These are phyloP conservation scores for Gymnodraco acuticeps DNA, from an alignment of 2,797 vertebrate genomes.

Conservation along the genomic window DNA sequence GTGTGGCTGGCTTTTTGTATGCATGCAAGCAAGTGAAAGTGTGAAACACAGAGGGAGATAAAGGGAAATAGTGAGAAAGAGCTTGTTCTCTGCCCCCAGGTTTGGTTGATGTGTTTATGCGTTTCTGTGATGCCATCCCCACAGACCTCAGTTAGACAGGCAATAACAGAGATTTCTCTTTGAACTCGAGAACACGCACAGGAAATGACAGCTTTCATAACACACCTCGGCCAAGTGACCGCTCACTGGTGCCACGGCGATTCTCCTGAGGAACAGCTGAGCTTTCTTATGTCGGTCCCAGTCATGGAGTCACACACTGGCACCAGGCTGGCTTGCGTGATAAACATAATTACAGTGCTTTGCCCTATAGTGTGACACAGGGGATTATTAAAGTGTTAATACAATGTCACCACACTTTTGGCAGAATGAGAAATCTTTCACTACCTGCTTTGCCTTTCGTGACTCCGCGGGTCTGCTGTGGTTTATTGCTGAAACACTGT, in stretches of 20 bases:
- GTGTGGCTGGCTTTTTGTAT: constrained; percentile 49
- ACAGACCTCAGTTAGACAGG: constrained; percentile 64
- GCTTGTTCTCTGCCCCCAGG: constrained; percentile 53
- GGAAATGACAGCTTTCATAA: constrained; percentile 73
- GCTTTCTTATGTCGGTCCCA: constrained; percentile 69
- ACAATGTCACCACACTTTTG: constrained; percentile 66
- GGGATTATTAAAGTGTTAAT: constrained; percentile 72
- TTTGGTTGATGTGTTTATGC: constrained; percentile 71
- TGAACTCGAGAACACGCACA: constrained; percentile 65
- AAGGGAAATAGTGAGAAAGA: constrained; percentile 72
- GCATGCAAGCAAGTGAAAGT: constrained; percentile 62
- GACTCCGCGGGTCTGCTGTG: constrained; percentile 64
- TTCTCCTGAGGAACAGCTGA: constrained; percentile 58
- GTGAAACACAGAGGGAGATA: constrained; percentile 61
- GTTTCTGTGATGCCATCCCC: constrained; percentile 76
- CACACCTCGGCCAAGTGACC: constrained; percentile 62
- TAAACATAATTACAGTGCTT: constrained; percentile 70
- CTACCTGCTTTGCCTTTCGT: constrained; percentile 66
- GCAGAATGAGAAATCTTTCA: constrained; percentile 61
- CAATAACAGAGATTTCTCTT: constrained; percentile 60
- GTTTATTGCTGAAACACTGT: constrained; percentile 66
- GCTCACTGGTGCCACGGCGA: constrained; percentile 57
- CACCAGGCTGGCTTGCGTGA: constrained; percentile 69
- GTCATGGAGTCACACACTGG: constrained; percentile 69
- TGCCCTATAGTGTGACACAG: constrained; percentile 54